Evolutionary conservation across 2,888 invertebrate genomes (phyloP).

Genomic region (Carabus problematicus): DNA sequence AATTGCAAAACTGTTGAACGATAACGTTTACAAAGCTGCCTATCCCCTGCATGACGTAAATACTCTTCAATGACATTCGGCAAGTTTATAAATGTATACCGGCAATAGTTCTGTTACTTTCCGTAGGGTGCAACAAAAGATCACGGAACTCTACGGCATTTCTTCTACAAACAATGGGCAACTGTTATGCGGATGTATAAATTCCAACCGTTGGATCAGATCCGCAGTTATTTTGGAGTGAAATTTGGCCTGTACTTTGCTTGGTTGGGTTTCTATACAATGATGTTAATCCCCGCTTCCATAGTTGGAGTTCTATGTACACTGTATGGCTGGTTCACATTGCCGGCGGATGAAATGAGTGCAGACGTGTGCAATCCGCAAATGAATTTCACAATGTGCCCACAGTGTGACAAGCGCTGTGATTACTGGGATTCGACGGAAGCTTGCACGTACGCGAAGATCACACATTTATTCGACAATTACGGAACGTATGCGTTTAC

Average conservation of each 20-base stretch:
- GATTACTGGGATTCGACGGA: constrained; percentile 75
- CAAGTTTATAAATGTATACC: neutral
- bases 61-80: constrained; percentile 43
- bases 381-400: constrained; percentile 76
- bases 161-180: constrained; percentile 76
- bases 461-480: constrained; percentile 84
- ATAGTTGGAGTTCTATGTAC: constrained; percentile 73
- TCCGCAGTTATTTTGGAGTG: constrained; percentile 79
- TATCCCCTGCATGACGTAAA: constrained; percentile 80
- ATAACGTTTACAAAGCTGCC: constrained; percentile 72
- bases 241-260: constrained; percentile 83
- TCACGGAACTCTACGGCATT: constrained; percentile 60
- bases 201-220: constrained; percentile 77
- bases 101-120: constrained; percentile 29
- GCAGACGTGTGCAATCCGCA: constrained; percentile 67
- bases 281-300: constrained; percentile 79
- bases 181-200: constrained; percentile 72
- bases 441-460: constrained; percentile 76
- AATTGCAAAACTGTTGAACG: constrained; percentile 70
- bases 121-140: constrained; percentile 65
- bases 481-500: constrained; percentile 79
- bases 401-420: constrained; percentile 78
- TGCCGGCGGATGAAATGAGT: constrained; percentile 60
- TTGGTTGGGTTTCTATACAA: constrained; percentile 88
- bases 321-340: constrained; percentile 64